phyloP scores from a whole-genome alignment of 2,888 invertebrate genomes.

The Endotricha flammealis region DNA sequence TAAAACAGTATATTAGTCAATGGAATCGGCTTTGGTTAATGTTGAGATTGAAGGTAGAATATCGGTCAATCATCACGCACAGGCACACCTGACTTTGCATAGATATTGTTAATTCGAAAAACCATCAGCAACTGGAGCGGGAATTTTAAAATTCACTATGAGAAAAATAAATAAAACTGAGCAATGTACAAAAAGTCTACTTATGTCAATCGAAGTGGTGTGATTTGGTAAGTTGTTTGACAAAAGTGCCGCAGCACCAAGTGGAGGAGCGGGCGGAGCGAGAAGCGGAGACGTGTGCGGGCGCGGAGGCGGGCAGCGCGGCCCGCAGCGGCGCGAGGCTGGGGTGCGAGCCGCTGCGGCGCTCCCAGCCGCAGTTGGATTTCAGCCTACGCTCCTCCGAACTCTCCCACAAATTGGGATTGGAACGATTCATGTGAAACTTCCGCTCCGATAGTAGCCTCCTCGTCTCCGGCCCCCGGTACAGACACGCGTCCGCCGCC shows the following conservation, averaged over 20 bases:
- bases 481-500: conserved; percentile 60
- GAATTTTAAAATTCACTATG: conserved; percentile 16
- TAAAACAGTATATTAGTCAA: conserved; percentile 34
- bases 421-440: conserved; percentile 67
- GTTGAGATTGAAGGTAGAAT: conserved; percentile 32
- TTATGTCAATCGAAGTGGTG: conserved; percentile 83
- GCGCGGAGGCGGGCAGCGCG: conserved; percentile 28
- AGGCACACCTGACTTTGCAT: conserved; percentile 32
- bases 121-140: conserved; percentile 25
- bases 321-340: conserved; percentile 41
- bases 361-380: conserved; percentile 39
- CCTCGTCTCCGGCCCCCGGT: conserved; percentile 55
- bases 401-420: conserved; percentile 66
- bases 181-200: conserved; percentile 31
- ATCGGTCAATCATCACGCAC: conserved; percentile 35
- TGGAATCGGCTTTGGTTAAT: conserved; percentile 48
- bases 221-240: conserved; percentile 86
- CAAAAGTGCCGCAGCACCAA: conserved; percentile 89
- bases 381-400: conserved; percentile 47
- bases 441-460: conserved; percentile 58
- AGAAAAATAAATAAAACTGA: conserved; percentile 14
- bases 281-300: conserved; percentile 23
- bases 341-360: conserved; percentile 64
- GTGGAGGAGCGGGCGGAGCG: conserved; percentile 80
- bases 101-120: conserved; percentile 24